Base-by-base conservation (phyloP, 2,113 vertebrate species). In the Thoracochromis brauschi region DNA sequence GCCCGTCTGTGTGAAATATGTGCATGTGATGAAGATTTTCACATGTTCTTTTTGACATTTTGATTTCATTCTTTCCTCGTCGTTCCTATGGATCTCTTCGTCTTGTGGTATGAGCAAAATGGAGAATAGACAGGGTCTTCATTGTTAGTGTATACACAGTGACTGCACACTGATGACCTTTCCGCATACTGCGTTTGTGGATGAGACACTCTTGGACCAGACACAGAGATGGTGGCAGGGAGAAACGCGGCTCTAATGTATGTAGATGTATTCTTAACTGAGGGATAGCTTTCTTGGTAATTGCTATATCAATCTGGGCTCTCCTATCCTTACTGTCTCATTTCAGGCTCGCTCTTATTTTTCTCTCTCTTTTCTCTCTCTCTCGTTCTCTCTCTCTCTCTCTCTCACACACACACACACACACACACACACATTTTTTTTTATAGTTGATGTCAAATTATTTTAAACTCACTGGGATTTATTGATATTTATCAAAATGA, bases 231-330 rank as follows among this genome's bases (percentile, higher is more conserved):
- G 26, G 84, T 90, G 89, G 89, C 88, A 82, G 89, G 91, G 86
- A 95, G 71, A 89, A 89, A 87, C 88, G 65, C 40, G 21, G 47
- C 81, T 91, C 83, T 96, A 95, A 96, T 96, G 92, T 95, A 96
- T 96, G 95, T 84, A 96, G 91, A 96, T 96, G 94, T 93, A 96
- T 96, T 96, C 94, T 85, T 92, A 95, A 92, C 95, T 92, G 93
- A 94, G 92, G 88, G 93, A 95, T 94, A 89, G 94, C 90, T 92
- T 95, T 95, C 89, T 90, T 89, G 91, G 89, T 95, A 96, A 96
- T 96, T 95, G 94, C 95, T 93, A 91, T 96, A 96, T 96, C 95
- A 96, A 94, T 96, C 95, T 95, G 87, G 90, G 89, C 93, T 91
- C 90, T 93, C 85, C 93, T 93, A 87, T 93, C 87, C 82, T 84